A percentile compares a stretch with the other conserved stretches of the same genome.
Evolutionary conservation across 2,888 invertebrate species (phyloP).

Genomic region (Oscheius sp.): DNA sequence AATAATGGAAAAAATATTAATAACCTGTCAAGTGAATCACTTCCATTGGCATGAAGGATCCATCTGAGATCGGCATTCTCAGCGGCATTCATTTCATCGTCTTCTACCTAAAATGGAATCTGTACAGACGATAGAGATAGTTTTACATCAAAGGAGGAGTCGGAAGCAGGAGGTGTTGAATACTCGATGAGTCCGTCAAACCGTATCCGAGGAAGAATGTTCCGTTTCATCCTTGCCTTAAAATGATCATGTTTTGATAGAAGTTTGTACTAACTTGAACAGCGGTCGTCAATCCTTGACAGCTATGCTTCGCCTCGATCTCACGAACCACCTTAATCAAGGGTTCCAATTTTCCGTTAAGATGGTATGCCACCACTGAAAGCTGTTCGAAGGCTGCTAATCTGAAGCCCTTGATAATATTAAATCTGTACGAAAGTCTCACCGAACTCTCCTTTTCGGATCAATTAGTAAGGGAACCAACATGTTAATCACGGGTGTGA

Average conservation of each 20-base stretch:
- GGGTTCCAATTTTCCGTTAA: constrained; percentile 78
- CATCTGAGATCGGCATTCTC: constrained; percentile 31
- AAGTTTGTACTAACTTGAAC: constrained; percentile 43
- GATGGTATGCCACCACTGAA: constrained; percentile 83
- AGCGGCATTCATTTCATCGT: constrained; percentile 8
- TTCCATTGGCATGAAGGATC: constrained; percentile 29
- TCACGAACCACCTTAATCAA: constrained; percentile 77
- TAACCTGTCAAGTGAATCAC: constrained; percentile 20
- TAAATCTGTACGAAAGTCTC: constrained; percentile 6
- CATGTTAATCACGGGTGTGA: constrained; percentile 75
- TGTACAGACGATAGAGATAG: constrained; percentile 37
- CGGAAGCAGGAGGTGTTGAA: constrained; percentile 77
- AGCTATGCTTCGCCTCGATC: constrained; percentile 74
- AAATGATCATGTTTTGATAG: constrained; percentile 73
- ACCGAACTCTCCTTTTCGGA: constrained; percentile 82
- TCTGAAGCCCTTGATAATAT: constrained; percentile 39
- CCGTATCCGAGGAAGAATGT: constrained; percentile 82
- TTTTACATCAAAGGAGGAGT: constrained; percentile 53
- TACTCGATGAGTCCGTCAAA: constrained; percentile 83
- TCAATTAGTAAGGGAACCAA: constrained; percentile 77
- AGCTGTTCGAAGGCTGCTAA: constrained; percentile 84
- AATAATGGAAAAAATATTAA: background rate
- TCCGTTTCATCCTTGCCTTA: constrained; percentile 82
- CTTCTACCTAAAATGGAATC: constrained; percentile 31
- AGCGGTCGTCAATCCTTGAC: constrained; percentile 75